Base-by-base conservation (phyloP, 2,888 invertebrate species). In the Saturnia japonica region DNA sequence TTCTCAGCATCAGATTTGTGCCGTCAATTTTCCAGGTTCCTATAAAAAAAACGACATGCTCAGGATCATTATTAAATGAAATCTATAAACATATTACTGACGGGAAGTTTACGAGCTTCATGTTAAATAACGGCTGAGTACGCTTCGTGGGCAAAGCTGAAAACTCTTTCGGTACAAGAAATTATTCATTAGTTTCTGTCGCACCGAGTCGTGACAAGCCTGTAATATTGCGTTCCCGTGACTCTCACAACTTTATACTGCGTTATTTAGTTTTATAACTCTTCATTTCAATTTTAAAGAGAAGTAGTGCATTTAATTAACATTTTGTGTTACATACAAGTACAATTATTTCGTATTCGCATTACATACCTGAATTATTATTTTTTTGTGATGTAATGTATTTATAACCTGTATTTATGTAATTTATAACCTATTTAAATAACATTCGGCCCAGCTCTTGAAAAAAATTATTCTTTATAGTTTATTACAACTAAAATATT, bases 121-220 rank as follows among this genome's bases (percentile, higher is more conserved):
- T 68, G 70, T 68, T 68, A 68, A 71, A 71, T 64, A 71, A 66
- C 71, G 62, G 22, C 19, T 19, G 22, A 43, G 51, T 47, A 78
- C 76, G 77, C 74, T 81, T 74, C 73, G 74, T 78, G 82, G 81
- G 81, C 86, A 85, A 84, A 85, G 82, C 75, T 75, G 74, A 76
- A 76, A 82, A 84, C 80, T 85, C 81, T 84, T 85, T 80, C 77
- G 79, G 79, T 74, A 78, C 78, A 79, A 85, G 82, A 85, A 86
- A 85, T 86, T 86, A 85, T 86, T 87, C 86, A 87, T 86, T 85
- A 86, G 78, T 81, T 77, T 77, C 74, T 78, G 72, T 72, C 70
- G 74, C 71, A 73, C 62, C 73, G 71, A 74, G 69, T 71, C 75
- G 71, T 74, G 71, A 74, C 75, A 73, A 68, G 76, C 70, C 73